Evolutionary conservation across 1,140 invertebrate species (phyloP).

Genomic region (Trypoxylus dichotomus): DNA sequence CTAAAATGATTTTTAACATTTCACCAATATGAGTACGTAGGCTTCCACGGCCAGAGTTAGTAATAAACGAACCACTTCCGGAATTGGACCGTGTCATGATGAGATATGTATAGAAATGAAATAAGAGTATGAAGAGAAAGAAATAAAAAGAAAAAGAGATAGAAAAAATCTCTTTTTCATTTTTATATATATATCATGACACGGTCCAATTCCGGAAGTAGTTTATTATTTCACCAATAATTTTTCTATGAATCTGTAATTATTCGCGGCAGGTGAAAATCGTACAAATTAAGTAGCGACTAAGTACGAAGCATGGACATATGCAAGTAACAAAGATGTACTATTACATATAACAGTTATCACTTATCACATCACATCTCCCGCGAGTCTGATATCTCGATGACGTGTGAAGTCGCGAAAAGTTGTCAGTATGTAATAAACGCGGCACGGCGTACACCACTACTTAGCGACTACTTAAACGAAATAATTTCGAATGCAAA

Average conservation of each 20-base stretch:
- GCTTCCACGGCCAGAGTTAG: too few species aligned
- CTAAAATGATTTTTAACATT: too few species aligned
- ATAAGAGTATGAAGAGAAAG: too few species aligned
- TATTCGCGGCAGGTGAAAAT: neutral
- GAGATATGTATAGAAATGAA: too few species aligned
- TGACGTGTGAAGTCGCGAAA: constrained; percentile 7
- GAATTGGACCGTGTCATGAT: too few species aligned
- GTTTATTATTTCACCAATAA: too few species aligned
- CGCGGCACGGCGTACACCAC: neutral
- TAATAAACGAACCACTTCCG: too few species aligned
- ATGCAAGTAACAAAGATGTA: neutral
- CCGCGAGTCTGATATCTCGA: neutral
- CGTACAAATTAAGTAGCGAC: neutral
- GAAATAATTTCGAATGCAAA: constrained; percentile 9
- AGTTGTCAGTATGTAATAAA: neutral
- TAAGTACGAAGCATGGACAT: neutral
- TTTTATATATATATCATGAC: too few species aligned
- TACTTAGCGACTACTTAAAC: constrained; percentile 4
- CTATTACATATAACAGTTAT: neutral
- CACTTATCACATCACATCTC: neutral
- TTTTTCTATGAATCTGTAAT: neutral
- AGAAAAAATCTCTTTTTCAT: too few species aligned
- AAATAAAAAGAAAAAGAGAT: too few species aligned
- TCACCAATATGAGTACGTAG: too few species aligned
- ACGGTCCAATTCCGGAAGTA: too few species aligned